Evolutionary conservation across 2,888 invertebrate genomes (phyloP), one percentile per base, ranked within the genome.

Genomic region (Drosophila subquinaria): DNA sequence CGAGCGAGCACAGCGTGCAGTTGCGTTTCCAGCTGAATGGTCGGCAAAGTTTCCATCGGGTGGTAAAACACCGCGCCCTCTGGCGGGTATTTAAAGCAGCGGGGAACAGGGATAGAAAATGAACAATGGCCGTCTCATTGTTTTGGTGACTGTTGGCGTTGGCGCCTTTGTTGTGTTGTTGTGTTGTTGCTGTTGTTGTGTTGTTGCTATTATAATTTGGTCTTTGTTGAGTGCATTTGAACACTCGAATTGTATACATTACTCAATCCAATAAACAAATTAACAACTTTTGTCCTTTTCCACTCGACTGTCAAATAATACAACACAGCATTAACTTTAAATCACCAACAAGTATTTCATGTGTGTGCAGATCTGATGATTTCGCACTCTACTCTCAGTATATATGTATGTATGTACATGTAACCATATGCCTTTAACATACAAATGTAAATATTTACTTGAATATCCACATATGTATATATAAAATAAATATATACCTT

Each of bases 181-280:
- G 27, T 27, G 27, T 27, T 27, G 27, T 4, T 23, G 23, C 0
- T 23, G 23, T 23, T 27, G 23, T 27, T 27, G 23, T 27, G 23
- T 79, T 79, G 74, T 76, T 63, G 48, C 23, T 56, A 56, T 79
- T 74, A 69, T 80, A 73, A 75, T 78, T 81, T 76, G 51, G 69
- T 60, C 59, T 66, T 73, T 73, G 15, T 71, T 55, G 72, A 79
- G 61, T 69, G 66, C 59, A 77, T 71, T 89, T 70, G 68, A 69
- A 69, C 65, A 79, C 69, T 73, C 66, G 57, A 81, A 79, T 68
- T 78, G 73, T 76, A 82, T 87, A 77, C 71, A 76, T 71, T 82
- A 74, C 64, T 65, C 77, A 82, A 82, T 88, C 63, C 71, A 89
- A 82, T 87, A 87, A 88, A 82, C 82, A 90, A 88, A 88, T 88